Base-by-base conservation (phyloP, 64 coral and sea anemone genomes). In the Dendronephthya gigantea region DNA sequence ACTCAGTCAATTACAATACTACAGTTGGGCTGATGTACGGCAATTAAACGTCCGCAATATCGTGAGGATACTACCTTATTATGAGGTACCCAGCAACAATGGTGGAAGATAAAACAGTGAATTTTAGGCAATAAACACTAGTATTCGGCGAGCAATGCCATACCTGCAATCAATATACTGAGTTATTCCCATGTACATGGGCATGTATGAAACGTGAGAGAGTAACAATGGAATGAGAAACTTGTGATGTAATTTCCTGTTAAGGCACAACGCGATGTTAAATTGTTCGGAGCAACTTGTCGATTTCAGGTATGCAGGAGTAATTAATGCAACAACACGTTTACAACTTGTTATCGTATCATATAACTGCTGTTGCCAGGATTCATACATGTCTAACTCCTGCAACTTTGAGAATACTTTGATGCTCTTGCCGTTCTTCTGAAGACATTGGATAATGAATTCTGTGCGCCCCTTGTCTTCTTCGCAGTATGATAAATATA, bases 81-180 rank as follows among this genome's bases (percentile, higher is more conserved):
- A n/a, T n/a, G n/a, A n/a, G n/a, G n/a, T n/a, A n/a, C n/a, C n/a
- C n/a, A n/a, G n/a, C n/a, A n/a, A n/a, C n/a, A n/a, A n/a, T n/a
- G n/a, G n/a, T n/a, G n/a, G n/a, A n/a, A n/a, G n/a, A n/a, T n/a
- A n/a, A n/a, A n/a, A n/a, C n/a, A n/a, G n/a, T n/a, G n/a, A n/a
- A n/a, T n/a, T n/a, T n/a, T n/a, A n/a, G n/a, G n/a, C n/a, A n/a
- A n/a, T n/a, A n/a, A n/a, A n/a, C n/a, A n/a, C n/a, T n/a, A n/a
- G n/a, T n/a, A n/a, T n/a, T n/a, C n/a, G n/a, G n/a, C n/a, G 2
- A 49, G 9, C n/a, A 41, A 56, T 52, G 25, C 85, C 68, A 35
- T 29, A 97, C 94, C 94, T 97, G 52, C 94, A 97, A 35, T 97
- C 94, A 41, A 93, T 88, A 50, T 97, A 97, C 40, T 97, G 94